Conservation (phyloP, 1,140 invertebrate genomes). For the Thrips palmi region DNA sequence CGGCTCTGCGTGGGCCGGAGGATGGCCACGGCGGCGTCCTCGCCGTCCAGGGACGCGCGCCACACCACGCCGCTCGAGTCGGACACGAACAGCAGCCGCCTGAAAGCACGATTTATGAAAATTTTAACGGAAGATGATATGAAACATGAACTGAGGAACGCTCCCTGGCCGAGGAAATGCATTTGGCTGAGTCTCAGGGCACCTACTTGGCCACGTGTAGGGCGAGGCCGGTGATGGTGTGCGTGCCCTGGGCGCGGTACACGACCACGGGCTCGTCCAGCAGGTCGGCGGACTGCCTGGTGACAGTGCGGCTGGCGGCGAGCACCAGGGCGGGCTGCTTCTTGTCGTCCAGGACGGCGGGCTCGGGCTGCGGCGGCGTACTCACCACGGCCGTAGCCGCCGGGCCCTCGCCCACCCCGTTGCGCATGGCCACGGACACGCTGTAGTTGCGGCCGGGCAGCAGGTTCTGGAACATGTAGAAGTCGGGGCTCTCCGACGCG, state of each 20-base stretch:
- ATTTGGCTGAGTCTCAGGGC: no score
- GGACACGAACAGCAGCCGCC: constrained; percentile 53
- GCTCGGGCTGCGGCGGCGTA: constrained; percentile 43
- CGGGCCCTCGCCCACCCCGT: constrained; percentile 61
- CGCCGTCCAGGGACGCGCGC: constrained; percentile 26
- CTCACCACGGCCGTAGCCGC: constrained; percentile 35
- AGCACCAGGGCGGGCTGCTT: constrained; percentile 51
- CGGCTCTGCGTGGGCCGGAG: constrained; percentile 33
- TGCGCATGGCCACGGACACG: constrained; percentile 58
- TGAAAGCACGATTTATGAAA: no score
- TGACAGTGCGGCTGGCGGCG: constrained; percentile 42
- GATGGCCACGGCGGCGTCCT: constrained; percentile 24
- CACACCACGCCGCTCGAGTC: constrained; percentile 44
- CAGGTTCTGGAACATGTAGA: constrained; percentile 63
- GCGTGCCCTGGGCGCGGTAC: no score
- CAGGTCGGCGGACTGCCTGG: constrained; percentile 47
- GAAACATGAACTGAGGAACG: no score
- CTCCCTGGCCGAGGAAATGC: no score
- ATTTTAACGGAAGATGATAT: no score
- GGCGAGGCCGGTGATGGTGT: no score
- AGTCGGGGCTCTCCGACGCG: constrained; percentile 38
- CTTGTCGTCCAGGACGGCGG: constrained; percentile 32
- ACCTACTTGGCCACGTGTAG: no score
- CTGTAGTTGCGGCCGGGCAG: constrained; percentile 54
- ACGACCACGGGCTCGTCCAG: constrained; percentile 38